Base-by-base conservation (phyloP, 2,797 vertebrate genomes). In the Phrynocephalus vlangalii region DNA sequence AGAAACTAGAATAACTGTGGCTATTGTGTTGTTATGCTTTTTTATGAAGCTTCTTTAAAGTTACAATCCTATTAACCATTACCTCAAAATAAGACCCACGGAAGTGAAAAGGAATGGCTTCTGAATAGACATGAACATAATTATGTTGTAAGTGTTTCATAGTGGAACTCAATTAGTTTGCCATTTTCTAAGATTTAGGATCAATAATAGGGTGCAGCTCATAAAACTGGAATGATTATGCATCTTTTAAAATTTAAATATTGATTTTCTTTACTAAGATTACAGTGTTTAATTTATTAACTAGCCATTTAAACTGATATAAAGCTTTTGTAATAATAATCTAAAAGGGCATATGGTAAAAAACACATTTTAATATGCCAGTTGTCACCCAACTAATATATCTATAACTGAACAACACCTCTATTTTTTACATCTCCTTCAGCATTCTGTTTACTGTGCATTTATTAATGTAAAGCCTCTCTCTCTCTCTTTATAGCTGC, bases 401-500 rank as follows among this genome's bases (percentile, higher is more conserved):
- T 56, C 52, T 56, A 10, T 70, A 70, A 70, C 68, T n/a, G 15
- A 15, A 16, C 30, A 71, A 22, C n/a, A 72, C 1, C 11, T 16
- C 70, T 72, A 72, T 30, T n/a, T 30, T 72, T 72, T 30, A 72
- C n/a, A 30, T 15, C 20, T 72, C n/a, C 70, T 70, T 71, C 11
- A 30, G 3, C 15, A 13, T 28, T 13, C 13, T 3, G 6, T 71
- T 28, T 28, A 15, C 70, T 71, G 3, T 71, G n/a, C 13, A 56
- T 72, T 16, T 72, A 30, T 72, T 5, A 72, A 72, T 72, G n/a
- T 72, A 15, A 13, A 72, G 6, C 70, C 4, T 72, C 28, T 13
- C 38, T 72, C 28, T 72, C 30, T 72, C 70, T 30, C 11, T 71
- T 93, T 90, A 94, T 68, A 93, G 87, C 86, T 9, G 6, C 90